These are phyloP conservation scores for Mus musculus DNA, from an alignment of 2,113 vertebrate species.

Conservation along the genomic window GRCm39 chr9:58154001-58154500, in stretches of 20 bases:
- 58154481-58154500: slow-evolving; percentile 29
- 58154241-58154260: slow-evolving; percentile 51
- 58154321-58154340: slow-evolving; percentile 80
- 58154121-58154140: neutral
- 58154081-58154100: neutral
- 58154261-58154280: slow-evolving; percentile 71
- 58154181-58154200: neutral
- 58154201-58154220: neutral
- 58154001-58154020: neutral
- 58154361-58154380: slow-evolving; percentile 79
- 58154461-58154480: slow-evolving; percentile 77
- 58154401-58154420: slow-evolving; percentile 82
- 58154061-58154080: neutral
- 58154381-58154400: slow-evolving; percentile 86
- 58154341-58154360: slow-evolving; percentile 76
- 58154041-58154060: neutral
- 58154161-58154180: neutral
- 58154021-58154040: slow-evolving; percentile 25
- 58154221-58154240: neutral
- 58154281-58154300: slow-evolving; percentile 83
- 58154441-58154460: slow-evolving; percentile 46
- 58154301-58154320: slow-evolving; percentile 68
- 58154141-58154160: neutral
- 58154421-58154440: slow-evolving; percentile 86
- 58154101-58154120: neutral